Conservation (phyloP, 30 jellyfish, hydroid and myxozoan genomes). For the Hydractinia symbiolongicarpus region DNA sequence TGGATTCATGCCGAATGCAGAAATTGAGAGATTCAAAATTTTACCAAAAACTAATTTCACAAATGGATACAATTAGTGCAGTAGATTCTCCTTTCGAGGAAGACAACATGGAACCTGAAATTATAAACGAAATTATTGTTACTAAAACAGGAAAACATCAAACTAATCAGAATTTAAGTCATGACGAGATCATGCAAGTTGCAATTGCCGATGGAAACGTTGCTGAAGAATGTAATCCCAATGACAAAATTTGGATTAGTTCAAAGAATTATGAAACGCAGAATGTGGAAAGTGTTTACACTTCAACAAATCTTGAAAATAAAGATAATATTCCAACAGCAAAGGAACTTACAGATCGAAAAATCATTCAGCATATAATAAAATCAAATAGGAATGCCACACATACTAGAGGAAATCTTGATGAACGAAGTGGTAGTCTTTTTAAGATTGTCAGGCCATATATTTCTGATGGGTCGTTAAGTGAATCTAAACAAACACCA, state of each 20-base stretch:
- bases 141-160: background rate
- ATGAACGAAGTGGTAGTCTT: background rate
- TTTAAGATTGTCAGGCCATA: background rate
- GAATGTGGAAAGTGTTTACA: background rate
- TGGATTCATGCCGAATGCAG: slow-evolving; percentile 66
- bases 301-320: background rate
- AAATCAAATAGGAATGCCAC: no score
- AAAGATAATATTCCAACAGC: background rate
- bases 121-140: background rate
- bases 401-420: background rate
- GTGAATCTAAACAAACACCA: background rate
- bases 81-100: background rate
- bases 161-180: background rate
- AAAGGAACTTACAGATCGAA: no score
- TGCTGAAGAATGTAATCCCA: background rate
- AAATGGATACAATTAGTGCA: background rate
- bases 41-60: slow-evolving; percentile 41
- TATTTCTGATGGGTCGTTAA: background rate
- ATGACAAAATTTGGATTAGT: background rate
- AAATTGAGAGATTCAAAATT: slow-evolving; percentile 55
- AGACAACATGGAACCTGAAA: background rate
- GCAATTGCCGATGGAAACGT: background rate
- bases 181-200: slow-evolving; percentile 16
- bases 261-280: background rate
- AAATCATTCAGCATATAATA: no score